A percentile compares a stretch with the other conserved stretches of the same genome.
phyloP scores from a whole-genome alignment of 2,888 invertebrate species.

The Clitarchus hookeri region DNA sequence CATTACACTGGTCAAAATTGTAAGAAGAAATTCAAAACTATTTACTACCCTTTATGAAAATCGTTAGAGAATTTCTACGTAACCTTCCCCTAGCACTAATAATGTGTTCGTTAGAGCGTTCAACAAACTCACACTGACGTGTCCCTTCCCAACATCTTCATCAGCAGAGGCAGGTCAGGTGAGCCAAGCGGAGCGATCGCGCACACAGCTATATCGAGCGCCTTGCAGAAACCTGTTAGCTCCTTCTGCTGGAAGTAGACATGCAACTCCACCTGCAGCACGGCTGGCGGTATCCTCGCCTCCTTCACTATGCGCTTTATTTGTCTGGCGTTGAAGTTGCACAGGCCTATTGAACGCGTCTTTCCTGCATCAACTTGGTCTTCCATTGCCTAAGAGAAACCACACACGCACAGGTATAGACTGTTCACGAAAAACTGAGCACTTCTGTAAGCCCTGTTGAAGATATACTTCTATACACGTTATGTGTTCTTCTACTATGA shows the following conservation, averaged over 20 bases:
- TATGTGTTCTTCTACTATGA: no score
- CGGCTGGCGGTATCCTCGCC: conserved; percentile 66
- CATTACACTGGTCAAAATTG: no score
- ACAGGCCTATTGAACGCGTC: conserved; percentile 79
- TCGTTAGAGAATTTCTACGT: no score
- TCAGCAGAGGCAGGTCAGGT: conserved; percentile 38
- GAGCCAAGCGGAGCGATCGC: conserved; percentile 48
- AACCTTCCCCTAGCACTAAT: no score
- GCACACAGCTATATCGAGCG: conserved; percentile 49
- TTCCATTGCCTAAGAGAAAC: conserved; percentile 62
- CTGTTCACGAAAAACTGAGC: no score
- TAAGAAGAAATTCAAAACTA: no score
- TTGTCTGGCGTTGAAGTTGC: conserved; percentile 80
- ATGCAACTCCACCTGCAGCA: conserved; percentile 61
- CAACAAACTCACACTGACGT: background rate
- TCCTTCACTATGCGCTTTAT: conserved; percentile 66
- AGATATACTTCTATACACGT: no score
- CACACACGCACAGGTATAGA: background rate
- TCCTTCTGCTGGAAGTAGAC: conserved; percentile 54
- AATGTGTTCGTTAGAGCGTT: no score
- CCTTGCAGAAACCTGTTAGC: conserved; percentile 50
- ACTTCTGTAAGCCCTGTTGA: no score
- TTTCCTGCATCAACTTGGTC: conserved; percentile 69
- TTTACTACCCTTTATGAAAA: no score
- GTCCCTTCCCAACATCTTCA: background rate